phyloP scores from a whole-genome alignment of 2,888 invertebrate species.

The Kryphioiulus occultus region DNA sequence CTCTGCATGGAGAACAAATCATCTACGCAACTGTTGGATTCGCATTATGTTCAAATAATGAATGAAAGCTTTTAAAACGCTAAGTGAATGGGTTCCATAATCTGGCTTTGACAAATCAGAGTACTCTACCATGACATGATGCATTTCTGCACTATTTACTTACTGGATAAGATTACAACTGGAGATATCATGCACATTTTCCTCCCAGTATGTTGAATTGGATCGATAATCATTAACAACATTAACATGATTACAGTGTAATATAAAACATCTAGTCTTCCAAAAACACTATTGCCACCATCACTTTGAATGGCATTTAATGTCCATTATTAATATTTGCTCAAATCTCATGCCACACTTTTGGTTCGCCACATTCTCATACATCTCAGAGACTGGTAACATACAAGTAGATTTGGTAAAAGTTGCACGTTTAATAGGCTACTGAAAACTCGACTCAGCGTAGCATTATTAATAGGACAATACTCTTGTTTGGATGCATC shows the following conservation, averaged over 20 bases:
- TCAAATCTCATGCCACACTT: too few relatives aligned
- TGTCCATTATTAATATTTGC: too few relatives aligned
- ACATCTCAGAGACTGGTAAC: too few relatives aligned
- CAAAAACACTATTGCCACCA: neutral
- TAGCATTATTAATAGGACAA: too few relatives aligned
- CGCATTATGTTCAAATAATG: neutral
- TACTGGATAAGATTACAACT: neutral
- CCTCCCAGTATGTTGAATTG: neutral
- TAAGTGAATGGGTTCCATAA: neutral
- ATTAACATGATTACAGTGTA: neutral
- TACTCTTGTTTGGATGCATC: too few relatives aligned
- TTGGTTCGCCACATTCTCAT: too few relatives aligned
- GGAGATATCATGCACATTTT: neutral
- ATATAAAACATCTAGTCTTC: neutral
- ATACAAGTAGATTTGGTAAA: too few relatives aligned
- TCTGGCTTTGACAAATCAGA: neutral
- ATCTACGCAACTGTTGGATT: neutral
- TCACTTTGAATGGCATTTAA: too few relatives aligned
- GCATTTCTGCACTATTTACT: neutral
- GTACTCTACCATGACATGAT: neutral
- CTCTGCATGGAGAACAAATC: neutral
- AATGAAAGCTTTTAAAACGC: neutral
- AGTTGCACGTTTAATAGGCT: too few relatives aligned
- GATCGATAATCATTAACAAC: constrained; percentile 4
- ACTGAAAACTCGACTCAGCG: too few relatives aligned